Evolutionary conservation across 2,113 vertebrate species (phyloP).

Genomic region (Clupea harengus): DNA sequence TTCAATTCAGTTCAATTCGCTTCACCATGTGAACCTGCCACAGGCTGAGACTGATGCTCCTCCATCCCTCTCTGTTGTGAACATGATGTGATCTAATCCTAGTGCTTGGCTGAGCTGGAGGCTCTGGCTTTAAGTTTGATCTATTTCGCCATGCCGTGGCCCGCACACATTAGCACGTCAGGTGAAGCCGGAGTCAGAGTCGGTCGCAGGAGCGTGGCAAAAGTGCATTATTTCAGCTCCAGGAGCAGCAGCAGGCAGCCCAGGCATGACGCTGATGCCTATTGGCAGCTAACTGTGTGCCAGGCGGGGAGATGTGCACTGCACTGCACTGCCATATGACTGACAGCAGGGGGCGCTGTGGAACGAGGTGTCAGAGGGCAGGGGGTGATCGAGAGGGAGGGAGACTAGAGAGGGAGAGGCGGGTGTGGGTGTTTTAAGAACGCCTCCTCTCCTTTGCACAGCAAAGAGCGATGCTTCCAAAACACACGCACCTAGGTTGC

Average conservation of each 20-base stretch:
- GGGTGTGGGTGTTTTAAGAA: neutral
- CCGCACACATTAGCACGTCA: constrained; percentile 28
- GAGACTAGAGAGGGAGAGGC: neutral
- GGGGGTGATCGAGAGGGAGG: neutral
- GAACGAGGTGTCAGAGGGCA: neutral
- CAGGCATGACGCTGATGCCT: constrained; percentile 37
- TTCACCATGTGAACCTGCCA: neutral
- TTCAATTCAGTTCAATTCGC: neutral
- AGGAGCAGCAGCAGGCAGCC: constrained; percentile 33
- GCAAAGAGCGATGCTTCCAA: neutral
- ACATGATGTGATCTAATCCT: neutral
- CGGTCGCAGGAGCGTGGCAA: constrained; percentile 21
- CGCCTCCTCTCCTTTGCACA: neutral
- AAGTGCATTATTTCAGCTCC: constrained; percentile 41
- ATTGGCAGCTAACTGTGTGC: constrained; percentile 32
- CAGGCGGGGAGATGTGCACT: neutral
- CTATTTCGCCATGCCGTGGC: constrained; percentile 10
- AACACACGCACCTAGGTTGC: neutral
- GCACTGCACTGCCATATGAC: neutral
- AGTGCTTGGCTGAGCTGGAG: neutral
- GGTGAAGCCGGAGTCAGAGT: neutral
- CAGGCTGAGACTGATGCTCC: neutral
- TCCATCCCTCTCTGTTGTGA: neutral
- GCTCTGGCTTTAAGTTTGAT: neutral
- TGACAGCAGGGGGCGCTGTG: constrained; percentile 42